Evolutionary conservation across 2,113 vertebrate genomes (phyloP), one percentile per base, ranked within the genome.

Genomic region (Poecile atricapillus): DNA sequence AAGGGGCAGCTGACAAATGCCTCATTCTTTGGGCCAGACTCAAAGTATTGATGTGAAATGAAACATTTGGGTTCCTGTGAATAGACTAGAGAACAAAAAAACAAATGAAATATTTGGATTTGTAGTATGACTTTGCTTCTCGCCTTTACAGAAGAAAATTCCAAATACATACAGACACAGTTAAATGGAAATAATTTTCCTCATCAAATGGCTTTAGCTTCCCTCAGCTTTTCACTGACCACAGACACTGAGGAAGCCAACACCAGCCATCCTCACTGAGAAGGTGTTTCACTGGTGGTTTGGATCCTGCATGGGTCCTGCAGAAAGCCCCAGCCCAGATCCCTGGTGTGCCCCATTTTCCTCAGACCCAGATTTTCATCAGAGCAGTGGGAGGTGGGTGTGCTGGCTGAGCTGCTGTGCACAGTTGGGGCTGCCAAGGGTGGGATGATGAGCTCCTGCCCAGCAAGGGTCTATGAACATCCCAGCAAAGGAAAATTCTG

Each of bases 341-440:
- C 10, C 19, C 31, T 1, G 1, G 47, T 30, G 44, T 11, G 1
- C 10, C 23, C 17, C 0, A 0, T 67, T 71, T 64, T 63, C 59
- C 74, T 44, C 56, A 64, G 56, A 13, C 2, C 9, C 64, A 7
- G 43, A 35, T 35, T 44, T 47, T 15, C n/a, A 17, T 5, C 60
- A 37, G 82, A 8, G 13, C 1, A 2, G 15, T 10, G 22, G 55
- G 63, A 76, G 43, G 46, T 2, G 9, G 31, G 33, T 30, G 31
- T 58, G 63, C 46, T 39, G n/a, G 64, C 5, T 2, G 44, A 62
- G 68, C 62, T 27, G 28, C 50, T 90, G 78, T 7, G 46, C 2
- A 8, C 52, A 83, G 78, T 46, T 53, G 49, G 53, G 43, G 59
- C 67, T 87, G 80, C 28, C 0, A 8, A 83, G 67, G 69, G 56